These are phyloP conservation scores for Gadopsis marmoratus DNA, from an alignment of 2,797 vertebrate genomes.

Conservation along the genomic window DNA sequence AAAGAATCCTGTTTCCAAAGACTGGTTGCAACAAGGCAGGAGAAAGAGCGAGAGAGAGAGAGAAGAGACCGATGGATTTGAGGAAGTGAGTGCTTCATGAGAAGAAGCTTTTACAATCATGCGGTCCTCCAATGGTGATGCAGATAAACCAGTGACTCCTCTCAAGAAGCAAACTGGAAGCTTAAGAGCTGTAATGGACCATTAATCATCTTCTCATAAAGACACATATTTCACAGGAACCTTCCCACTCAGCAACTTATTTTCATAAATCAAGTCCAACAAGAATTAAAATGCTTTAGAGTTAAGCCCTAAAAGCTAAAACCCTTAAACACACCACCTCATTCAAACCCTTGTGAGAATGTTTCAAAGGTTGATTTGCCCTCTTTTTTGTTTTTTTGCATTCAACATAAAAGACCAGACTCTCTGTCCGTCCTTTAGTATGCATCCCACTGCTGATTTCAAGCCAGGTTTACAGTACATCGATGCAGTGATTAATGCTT, in stretches of 20 bases:
- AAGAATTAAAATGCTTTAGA: slow-evolving; percentile 2
- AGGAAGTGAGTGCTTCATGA: slow-evolving; percentile 15
- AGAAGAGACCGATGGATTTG: slow-evolving; percentile 41
- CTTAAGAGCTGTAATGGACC: slow-evolving; percentile 1
- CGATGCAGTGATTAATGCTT: slow-evolving; percentile 58
- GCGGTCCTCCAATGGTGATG: slow-evolving; percentile 22
- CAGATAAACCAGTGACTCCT: slow-evolving; percentile 10
- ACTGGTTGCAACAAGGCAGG: slow-evolving; percentile 50
- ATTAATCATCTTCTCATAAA: slow-evolving; percentile 26
- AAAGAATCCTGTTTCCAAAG: slow-evolving; percentile 26
- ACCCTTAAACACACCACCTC: not conserved
- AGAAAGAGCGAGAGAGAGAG: slow-evolving; percentile 3
- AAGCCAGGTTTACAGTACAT: slow-evolving; percentile 48
- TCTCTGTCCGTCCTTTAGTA: slow-evolving; percentile 38
- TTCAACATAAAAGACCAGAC: slow-evolving; percentile 6
- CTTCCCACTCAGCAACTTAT: slow-evolving; percentile 13
- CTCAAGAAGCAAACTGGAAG: slow-evolving; percentile 32
- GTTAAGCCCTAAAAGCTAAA: not conserved
- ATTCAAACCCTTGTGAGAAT: slow-evolving; percentile 12
- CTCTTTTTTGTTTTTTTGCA: not conserved
- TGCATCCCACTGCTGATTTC: slow-evolving; percentile 37
- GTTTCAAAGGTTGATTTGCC: slow-evolving; percentile 4
- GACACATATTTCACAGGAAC: slow-evolving; percentile 9
- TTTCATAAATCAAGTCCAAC: slow-evolving; percentile 24
- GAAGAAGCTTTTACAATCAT: slow-evolving; percentile 31